Evolutionary conservation across 2,113 vertebrate genomes (phyloP), one percentile per base, ranked within the genome.

Genomic region (Manacus vitellinus): DNA sequence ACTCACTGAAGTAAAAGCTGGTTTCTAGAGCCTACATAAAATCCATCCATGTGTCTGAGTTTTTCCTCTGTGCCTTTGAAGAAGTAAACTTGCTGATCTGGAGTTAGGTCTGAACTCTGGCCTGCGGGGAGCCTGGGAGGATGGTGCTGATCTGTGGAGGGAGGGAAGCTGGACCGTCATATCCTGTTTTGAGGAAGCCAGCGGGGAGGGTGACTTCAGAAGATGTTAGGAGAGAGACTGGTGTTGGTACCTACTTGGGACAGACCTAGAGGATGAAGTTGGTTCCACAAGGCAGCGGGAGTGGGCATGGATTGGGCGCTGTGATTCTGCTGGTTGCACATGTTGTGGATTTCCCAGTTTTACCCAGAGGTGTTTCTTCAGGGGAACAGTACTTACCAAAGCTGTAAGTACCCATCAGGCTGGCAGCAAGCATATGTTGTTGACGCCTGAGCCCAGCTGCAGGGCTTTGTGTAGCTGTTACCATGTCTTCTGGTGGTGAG

Each of bases 241-340:
- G 6, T 27, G 39, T 41, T 71, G 27, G 4, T 73, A 33, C 31
- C 16, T 75, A 0, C 75, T 61, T 39, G 47, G 47, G 51, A 18
- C 27, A 44, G 51, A 81, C n/a, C 17, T 18, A 2, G 54, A 68
- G 47, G 18, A 1, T 87, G 46, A 66, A 33, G 9, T 11, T 87
- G 6, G 10, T 51, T 77, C 30, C 24, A 8, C 9, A 9, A 46
- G 3, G 3, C 2, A 1, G 39, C 0, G 3, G 25, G 59, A 31
- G 6, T 7, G 10, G n/a, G 28, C 49, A 4, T 24, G 30, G 47
- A 27, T 23, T 4, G 12, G 27, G 14, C 2, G 2, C 61, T 79
- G 43, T 30, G 9, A 30, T 81, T 78, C 46, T 65, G 49, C 76
- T 74, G 37, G 25, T 68, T 31, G 41, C 13, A 7, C 15, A 16